Base-by-base conservation (phyloP, 2,113 vertebrate genomes). In the Engraulis encrasicolus region DNA sequence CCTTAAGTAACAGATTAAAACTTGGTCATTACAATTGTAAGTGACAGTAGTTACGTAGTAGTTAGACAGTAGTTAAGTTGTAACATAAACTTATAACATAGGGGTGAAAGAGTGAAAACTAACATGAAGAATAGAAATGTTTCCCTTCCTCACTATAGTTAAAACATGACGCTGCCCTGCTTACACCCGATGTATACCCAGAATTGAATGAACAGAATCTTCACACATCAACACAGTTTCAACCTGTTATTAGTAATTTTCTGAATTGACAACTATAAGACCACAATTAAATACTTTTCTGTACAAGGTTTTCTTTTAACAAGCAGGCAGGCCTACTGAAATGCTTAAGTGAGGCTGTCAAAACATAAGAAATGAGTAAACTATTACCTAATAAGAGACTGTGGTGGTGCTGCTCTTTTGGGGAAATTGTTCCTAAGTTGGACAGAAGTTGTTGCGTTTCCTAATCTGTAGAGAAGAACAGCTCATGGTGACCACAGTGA, bases 401-500 rank as follows among this genome's bases (percentile, higher is more conserved):
- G n/a, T 31, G 23, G 9, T 66, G 14, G 61, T 31, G 2, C 2
- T 7, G n/a, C 54, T 58, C 54, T n/a, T 71, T 71, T 74, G 66
- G 31, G 31, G 31, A 34, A 34, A 74, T 2, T 7, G 66, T 74
- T 74, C 17, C 5, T 15, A 31, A 36, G 66, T 74, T 7, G 15
- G 27, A 14, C 66, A 66, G n/a, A 66, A 66, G 58, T 2, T 11
- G 2, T 66, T 23, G 14, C 27, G 7, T 66, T 66, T 66, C 58
- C 58, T 66, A 23, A 66, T 66, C 58, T 31, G 58, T 23, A 54
- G 66, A 31, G 27, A 34, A 84, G 37, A 81, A 45, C 36, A 78
- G 52, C 80, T 84, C 23, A 84, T 78, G 52, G 37, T 58, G n/a
- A 31, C 78, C 82, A 88, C 66, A 74, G 23, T 77, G 79, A 78